Conservation (phyloP, 2,797 vertebrate species). For the Aplochiton taeniatus region DNA sequence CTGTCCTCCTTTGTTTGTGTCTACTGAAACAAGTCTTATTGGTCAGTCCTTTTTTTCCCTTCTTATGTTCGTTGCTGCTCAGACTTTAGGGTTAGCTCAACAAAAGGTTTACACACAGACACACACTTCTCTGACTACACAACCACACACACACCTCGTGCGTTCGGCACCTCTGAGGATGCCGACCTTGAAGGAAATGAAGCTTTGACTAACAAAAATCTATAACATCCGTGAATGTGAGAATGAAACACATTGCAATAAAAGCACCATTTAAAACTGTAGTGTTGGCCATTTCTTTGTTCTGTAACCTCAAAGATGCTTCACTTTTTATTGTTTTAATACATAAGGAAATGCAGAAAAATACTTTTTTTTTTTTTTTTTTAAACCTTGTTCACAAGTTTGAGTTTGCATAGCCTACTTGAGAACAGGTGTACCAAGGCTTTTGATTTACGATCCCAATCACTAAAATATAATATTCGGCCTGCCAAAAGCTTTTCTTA, state of each 20-base stretch:
- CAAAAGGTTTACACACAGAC: slow-evolving; percentile 69
- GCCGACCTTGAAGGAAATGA: slow-evolving; percentile 79
- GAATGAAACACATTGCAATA: slow-evolving; percentile 88
- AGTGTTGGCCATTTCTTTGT: neutral
- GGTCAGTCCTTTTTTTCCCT: slow-evolving; percentile 59
- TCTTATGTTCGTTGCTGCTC: slow-evolving; percentile 76
- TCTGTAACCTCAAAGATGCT: no score
- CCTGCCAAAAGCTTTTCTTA: no score
- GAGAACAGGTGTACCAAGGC: no score
- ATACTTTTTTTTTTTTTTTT: no score
- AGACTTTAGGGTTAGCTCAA: slow-evolving; percentile 39
- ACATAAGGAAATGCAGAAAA: no score
- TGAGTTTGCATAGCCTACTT: no score
- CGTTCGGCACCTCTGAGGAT: slow-evolving; percentile 76
- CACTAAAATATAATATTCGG: no score
- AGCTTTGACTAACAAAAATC: slow-evolving; percentile 84
- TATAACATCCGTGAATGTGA: slow-evolving; percentile 87
- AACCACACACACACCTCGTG: slow-evolving; percentile 72
- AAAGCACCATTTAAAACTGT: slow-evolving; percentile 82
- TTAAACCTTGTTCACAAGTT: no score
- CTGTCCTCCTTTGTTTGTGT: slow-evolving; percentile 61
- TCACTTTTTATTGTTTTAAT: no score
- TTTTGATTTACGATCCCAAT: no score
- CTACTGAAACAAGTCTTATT: slow-evolving; percentile 76
- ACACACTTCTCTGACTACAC: slow-evolving; percentile 66